Evolutionary conservation across 2,113 vertebrate species (phyloP).

Genomic region (Osmerus eperlanus): DNA sequence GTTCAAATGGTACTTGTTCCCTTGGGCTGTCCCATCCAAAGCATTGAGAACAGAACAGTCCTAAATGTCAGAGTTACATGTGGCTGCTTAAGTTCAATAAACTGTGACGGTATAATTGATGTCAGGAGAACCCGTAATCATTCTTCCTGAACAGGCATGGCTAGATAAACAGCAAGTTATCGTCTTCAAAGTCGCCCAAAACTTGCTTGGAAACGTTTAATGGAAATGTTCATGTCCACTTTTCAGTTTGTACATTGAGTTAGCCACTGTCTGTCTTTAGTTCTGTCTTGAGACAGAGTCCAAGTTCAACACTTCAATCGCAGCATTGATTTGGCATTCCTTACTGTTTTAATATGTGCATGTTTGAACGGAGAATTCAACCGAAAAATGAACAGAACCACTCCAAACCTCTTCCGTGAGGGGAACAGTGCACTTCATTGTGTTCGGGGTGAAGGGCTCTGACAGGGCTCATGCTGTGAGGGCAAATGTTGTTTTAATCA

Average conservation of each 20-base stretch:
- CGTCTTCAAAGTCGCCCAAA: neutral
- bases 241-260: neutral
- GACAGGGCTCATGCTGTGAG: constrained; percentile 35
- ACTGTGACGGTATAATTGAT: constrained; percentile 19
- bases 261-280: too few relatives aligned
- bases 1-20: constrained; percentile 20
- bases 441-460: constrained; percentile 8
- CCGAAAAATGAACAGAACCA: neutral
- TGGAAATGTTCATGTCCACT: too few relatives aligned
- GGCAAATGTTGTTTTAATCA: constrained; percentile 43
- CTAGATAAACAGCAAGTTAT: constrained; percentile 2
- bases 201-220: neutral
- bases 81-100: constrained; percentile 17
- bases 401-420: neutral
- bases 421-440: constrained; percentile 16
- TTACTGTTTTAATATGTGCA: neutral
- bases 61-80: constrained; percentile 18
- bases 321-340: too few relatives aligned
- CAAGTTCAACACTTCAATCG: too few relatives aligned
- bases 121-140: constrained; percentile 15
- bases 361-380: neutral
- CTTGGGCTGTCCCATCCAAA: constrained; percentile 8
- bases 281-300: too few relatives aligned
- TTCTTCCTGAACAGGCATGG: constrained; percentile 26
- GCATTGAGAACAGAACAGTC: constrained; percentile 4